Percentiles rank a stretch among this genome's conserved stretches.
phyloP scores from a whole-genome alignment of 1,140 invertebrate species.

The Phthorimaea operculella region DNA sequence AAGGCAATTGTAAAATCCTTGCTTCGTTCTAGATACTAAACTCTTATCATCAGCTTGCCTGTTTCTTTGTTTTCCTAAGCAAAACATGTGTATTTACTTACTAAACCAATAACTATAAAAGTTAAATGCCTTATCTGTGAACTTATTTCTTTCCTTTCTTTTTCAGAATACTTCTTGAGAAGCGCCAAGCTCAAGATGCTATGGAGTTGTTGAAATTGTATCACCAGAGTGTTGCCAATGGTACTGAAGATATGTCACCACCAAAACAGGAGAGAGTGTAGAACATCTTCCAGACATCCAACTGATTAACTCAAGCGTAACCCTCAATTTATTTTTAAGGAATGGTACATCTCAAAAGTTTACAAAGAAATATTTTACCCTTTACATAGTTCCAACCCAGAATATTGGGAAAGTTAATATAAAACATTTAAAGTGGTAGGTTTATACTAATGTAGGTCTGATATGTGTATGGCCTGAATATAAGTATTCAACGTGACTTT shows the following conservation, averaged over 20 bases:
- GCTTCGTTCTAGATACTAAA: too few relatives aligned
- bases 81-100: too few relatives aligned
- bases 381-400: neutral
- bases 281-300: conserved; percentile 17
- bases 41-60: too few relatives aligned
- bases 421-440: neutral
- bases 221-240: conserved; percentile 66
- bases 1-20: too few relatives aligned
- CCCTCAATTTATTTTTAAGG: conserved; percentile 57
- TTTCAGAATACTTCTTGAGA: conserved; percentile 76
- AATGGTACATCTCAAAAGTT: conserved; percentile 62
- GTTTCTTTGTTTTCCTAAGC: too few relatives aligned
- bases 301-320: conserved; percentile 32
- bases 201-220: conserved; percentile 78
- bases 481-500: neutral
- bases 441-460: neutral
- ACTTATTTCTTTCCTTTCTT: conserved; percentile 4
- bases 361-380: conserved; percentile 37
- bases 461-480: neutral
- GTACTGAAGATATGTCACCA: conserved; percentile 57
- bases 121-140: too few relatives aligned
- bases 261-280: conserved; percentile 61
- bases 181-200: conserved; percentile 84
- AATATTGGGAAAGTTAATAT: neutral
- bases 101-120: too few relatives aligned